Base-by-base conservation (phyloP, 2,888 invertebrate species). In the Agrenia bidenticulata region DNA sequence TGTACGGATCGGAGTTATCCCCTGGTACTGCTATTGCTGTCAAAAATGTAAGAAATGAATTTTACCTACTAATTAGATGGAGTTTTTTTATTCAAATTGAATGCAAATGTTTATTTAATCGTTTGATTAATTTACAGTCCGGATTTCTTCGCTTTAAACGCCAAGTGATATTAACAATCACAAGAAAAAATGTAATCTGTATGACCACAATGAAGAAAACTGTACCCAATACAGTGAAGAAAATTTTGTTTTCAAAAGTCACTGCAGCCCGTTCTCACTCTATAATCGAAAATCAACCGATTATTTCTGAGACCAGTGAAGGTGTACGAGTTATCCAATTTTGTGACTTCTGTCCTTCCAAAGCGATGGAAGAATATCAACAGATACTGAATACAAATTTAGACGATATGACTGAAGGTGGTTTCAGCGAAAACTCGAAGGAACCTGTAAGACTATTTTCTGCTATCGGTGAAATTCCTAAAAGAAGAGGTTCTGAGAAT, bases 1-100 rank as follows among this genome's bases (percentile, higher is more conserved):
- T 39, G 5, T 66, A 61, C 23, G 66, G 63, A 9, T 51, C 55
- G 2, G 59, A 67, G 21, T 54, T 74, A 13, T 19, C 23, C 2
- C 68, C 72, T 37, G 74, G 74, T 17, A 71, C 72, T 11, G 66
- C 70, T n/a, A 39, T 74, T 2, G 74, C 71, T 1, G 32, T 74
- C 1, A 55, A 63, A 64, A 72, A 72, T 66, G 74, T 74, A 64
- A 39, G 7, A 39, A 11, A 39, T 39, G 7, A 11, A 11, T 39
- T 39, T 39, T 11, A 39, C 39, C 7, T 11, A 15, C 39, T 7
- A 15, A 39, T 39, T 39, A 7, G 15, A 11, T 39, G 39, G 15
- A 39, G 39, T 11, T 39, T 39, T 39, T 39, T n/a, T n/a, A n/a
- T n/a, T n/a, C n/a, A n/a, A n/a, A n/a, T n/a, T n/a, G n/a, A n/a